Evolutionary conservation across 2,113 vertebrate genomes (phyloP).

Genomic region (Terrapene triunguis): DNA sequence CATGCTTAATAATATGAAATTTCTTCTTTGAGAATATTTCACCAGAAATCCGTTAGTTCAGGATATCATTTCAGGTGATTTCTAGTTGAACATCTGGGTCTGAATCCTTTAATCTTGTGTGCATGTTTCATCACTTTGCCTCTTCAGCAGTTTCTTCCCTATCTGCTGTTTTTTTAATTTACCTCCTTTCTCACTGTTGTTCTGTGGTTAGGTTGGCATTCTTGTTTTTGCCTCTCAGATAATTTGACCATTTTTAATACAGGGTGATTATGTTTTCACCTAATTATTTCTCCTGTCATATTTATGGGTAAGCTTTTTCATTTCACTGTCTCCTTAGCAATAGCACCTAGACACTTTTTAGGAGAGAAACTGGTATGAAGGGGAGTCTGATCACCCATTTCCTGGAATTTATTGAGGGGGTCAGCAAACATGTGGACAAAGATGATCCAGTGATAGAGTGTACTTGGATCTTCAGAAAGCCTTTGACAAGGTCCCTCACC

Average conservation of each 20-base stretch:
- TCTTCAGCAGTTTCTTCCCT: not conserved
- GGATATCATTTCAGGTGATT: not conserved
- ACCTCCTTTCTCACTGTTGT: not conserved
- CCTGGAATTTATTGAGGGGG: not conserved
- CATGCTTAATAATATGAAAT: not conserved
- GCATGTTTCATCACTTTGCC: not conserved
- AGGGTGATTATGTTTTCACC: not conserved
- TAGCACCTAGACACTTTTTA: not conserved
- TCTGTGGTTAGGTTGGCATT: not conserved
- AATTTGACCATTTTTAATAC: not conserved
- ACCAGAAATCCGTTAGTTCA: not conserved
- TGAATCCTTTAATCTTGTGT: not conserved
- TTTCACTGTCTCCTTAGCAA: not conserved
- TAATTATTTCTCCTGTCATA: not conserved
- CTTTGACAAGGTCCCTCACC: not conserved
- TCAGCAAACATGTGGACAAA: not conserved
- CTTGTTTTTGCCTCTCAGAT: not conserved
- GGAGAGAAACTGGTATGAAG: fast-evolving
- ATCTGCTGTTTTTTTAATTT: not conserved
- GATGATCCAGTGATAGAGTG: not conserved
- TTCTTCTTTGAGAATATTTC: not conserved
- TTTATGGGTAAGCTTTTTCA: not conserved
- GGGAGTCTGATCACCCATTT: not conserved
- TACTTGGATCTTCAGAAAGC: not conserved
- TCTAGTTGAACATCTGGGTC: not conserved